A percentile compares a stretch with the other conserved stretches of the same genome.
Conservation (phyloP, 2,888 invertebrate species). For the Drosophila mettleri region DNA sequence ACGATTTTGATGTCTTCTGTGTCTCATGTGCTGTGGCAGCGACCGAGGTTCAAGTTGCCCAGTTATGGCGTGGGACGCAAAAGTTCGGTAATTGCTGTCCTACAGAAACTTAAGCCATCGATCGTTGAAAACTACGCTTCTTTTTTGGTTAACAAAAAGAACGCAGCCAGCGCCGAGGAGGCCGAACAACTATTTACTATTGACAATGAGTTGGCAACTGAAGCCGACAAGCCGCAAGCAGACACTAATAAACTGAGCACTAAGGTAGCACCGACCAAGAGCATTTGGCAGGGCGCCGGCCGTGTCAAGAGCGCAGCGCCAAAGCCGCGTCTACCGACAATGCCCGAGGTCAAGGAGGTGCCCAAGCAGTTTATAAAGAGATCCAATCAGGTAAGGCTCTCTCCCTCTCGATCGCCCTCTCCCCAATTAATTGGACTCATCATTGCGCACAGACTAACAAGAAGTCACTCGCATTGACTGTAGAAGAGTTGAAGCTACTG, state of each 20-base stretch:
- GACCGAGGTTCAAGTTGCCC: conserved; percentile 17
- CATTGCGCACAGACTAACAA: background rate
- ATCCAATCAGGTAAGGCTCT: conserved; percentile 4
- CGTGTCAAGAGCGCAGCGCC: background rate
- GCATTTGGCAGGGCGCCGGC: conserved; percentile 5
- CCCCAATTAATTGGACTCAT: background rate
- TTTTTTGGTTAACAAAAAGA: background rate
- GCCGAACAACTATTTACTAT: accelerated
- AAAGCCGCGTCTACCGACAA: background rate
- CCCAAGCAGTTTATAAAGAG: background rate
- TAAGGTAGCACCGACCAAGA: background rate
- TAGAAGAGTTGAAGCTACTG: background rate
- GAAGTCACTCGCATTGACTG: background rate
- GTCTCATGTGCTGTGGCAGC: conserved; percentile 8
- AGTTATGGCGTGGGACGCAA: conserved; percentile 18
- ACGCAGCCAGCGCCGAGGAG: accelerated
- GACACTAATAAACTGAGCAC: background rate
- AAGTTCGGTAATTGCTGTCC: conserved; percentile 4
- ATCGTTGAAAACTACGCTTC: conserved; percentile 9
- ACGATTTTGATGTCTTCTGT: background rate
- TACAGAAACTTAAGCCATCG: conserved; percentile 24
- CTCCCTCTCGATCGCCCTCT: too few relatives aligned
- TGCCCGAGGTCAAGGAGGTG: background rate
- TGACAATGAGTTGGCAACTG: background rate
- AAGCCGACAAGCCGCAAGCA: background rate